Conservation (phyloP, 2,888 invertebrate genomes). For the Cheilosia variabilis region DNA sequence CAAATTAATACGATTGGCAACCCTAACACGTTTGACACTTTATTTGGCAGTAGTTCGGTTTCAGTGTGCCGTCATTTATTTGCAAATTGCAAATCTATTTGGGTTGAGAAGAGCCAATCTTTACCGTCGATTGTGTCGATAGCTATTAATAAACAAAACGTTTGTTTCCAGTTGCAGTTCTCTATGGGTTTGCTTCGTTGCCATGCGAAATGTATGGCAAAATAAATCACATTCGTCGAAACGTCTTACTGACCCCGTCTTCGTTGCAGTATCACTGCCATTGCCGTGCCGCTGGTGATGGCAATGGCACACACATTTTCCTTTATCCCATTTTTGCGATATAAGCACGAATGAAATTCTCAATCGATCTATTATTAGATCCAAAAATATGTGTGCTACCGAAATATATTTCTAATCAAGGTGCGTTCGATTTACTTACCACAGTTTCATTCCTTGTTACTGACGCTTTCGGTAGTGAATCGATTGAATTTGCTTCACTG, state of each 20-base stretch:
- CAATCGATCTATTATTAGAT: constrained; percentile 26
- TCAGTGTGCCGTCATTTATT: not conserved
- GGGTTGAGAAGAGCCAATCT: too few species aligned
- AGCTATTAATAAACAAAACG: constrained; percentile 35
- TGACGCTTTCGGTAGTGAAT: not conserved
- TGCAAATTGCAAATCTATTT: not conserved
- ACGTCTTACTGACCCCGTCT: constrained; percentile 39
- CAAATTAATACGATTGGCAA: not conserved
- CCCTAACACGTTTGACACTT: constrained; percentile 1
- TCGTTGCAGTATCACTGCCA: constrained; percentile 28
- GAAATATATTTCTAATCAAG: constrained; percentile 28
- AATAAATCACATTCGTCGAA: constrained; percentile 33
- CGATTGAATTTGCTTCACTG: not conserved
- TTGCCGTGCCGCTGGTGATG: not conserved
- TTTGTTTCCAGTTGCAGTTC: not conserved
- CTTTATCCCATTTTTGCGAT: not conserved
- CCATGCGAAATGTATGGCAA: constrained; percentile 44
- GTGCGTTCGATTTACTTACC: constrained; percentile 47
- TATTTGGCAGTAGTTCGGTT: not conserved
- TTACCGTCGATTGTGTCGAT: not conserved
- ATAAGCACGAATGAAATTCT: not conserved
- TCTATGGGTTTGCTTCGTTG: constrained; percentile 16
- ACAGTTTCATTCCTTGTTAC: not conserved
- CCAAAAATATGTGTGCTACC: constrained; percentile 15
- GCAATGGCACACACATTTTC: constrained; percentile 1